phyloP scores from a whole-genome alignment of 2,113 vertebrate genomes.

The Podarcis cretensis region DNA sequence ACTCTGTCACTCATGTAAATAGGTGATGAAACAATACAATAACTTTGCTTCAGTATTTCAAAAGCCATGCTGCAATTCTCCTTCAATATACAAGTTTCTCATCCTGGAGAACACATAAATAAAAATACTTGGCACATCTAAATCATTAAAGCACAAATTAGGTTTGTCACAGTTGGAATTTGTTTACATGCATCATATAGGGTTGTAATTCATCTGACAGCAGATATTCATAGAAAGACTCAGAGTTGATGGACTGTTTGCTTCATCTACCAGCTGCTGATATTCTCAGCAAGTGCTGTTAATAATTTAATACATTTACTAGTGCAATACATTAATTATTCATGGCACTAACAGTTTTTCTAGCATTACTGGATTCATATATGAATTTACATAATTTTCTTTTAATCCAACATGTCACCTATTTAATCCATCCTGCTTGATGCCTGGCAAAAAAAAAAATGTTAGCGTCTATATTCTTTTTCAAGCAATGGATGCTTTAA shows the following conservation, averaged over 20 bases:
- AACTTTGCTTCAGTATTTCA: background rate
- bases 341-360: background rate
- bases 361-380: background rate
- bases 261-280: conserved; percentile 50
- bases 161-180: conserved; percentile 28
- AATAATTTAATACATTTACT: conserved; percentile 54
- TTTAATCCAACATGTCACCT: background rate
- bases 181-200: conserved; percentile 41
- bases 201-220: conserved; percentile 57
- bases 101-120: conserved; percentile 41
- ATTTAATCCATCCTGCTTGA: background rate
- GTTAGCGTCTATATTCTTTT: background rate
- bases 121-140: conserved; percentile 37
- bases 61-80: conserved; percentile 8
- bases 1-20: conserved; percentile 7
- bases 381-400: background rate
- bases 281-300: conserved; percentile 51
- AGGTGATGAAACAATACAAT: conserved; percentile 40
- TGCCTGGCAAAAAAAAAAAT: background rate
- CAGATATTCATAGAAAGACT: conserved; percentile 29
- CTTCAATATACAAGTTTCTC: conserved; percentile 25
- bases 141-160: conserved; percentile 28
- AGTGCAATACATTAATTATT: conserved; percentile 1
- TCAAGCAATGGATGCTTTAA: background rate
- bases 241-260: conserved; percentile 56